A percentile compares a stretch with the other conserved stretches of the same genome.
Evolutionary conservation across 2,888 invertebrate genomes (phyloP).

Genomic region (Sinhomidia bicolor): DNA sequence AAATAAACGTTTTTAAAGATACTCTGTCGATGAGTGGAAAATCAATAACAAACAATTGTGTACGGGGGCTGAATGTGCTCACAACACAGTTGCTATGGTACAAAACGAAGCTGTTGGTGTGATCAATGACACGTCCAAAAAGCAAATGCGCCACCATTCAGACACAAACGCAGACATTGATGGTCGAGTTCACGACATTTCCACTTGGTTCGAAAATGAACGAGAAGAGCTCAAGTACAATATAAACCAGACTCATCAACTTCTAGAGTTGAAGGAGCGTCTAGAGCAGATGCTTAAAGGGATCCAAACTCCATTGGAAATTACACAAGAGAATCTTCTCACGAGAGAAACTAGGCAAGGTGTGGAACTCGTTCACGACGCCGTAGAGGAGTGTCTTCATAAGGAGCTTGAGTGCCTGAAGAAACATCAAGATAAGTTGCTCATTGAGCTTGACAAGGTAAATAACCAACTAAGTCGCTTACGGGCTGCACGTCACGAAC

Average conservation of each 20-base stretch:
- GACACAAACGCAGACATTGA: conserved; percentile 78
- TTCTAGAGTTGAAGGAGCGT: conserved; percentile 77
- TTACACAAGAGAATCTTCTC: conserved; percentile 96
- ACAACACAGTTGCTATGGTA: conserved; percentile 78
- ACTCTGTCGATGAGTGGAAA: conserved; percentile 78
- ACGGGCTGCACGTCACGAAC: conserved; percentile 77
- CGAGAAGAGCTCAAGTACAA: conserved; percentile 76
- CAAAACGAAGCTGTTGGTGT: conserved; percentile 74
- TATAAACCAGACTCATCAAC: conserved; percentile 77
- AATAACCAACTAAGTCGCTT: conserved; percentile 76
- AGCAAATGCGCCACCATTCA: conserved; percentile 74
- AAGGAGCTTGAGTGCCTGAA: conserved; percentile 85
- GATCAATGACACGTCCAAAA: conserved; percentile 76
- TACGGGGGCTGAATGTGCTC: conserved; percentile 78
- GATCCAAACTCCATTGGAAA: conserved; percentile 94
- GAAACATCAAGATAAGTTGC: conserved; percentile 74
- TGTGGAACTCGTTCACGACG: conserved; percentile 94
- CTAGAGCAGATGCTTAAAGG: conserved; percentile 81
- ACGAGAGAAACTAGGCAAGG: conserved; percentile 94
- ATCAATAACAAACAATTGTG: conserved; percentile 77
- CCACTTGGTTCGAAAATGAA: conserved; percentile 76
- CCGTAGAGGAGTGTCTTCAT: conserved; percentile 92
- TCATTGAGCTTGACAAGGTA: conserved; percentile 72
- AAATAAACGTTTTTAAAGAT: conserved; percentile 55
- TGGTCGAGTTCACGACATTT: conserved; percentile 76